Evolutionary conservation across 2,113 vertebrate genomes (phyloP), one percentile per base, ranked within the genome.

Genomic region (Leptodactylus fuscus): DNA sequence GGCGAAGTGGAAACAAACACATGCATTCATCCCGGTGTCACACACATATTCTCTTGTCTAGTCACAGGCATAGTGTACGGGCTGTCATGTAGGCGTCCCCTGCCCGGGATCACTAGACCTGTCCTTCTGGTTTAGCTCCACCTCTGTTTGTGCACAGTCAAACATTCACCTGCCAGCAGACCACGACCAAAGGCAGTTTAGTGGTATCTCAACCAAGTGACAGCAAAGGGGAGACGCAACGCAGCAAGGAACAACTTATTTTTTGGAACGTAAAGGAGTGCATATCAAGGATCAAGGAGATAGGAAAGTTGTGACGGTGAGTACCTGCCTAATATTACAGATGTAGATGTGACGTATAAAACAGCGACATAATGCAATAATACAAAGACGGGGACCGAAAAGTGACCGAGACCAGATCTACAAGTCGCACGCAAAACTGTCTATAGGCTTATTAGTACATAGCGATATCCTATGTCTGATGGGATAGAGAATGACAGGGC

Each of bases 61-160:
- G 36, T 44, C 58, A 81, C 78, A 81, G 60, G 60, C 60, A 29
- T 32, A 32, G 22, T 16, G 46, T 62, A 67, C 75, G 46, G 67
- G 49, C 38, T 60, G 76, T 10, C 34, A 22, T 36, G 18, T 78
- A 51, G 84, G 84, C 71, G 76, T 34, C 65, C 49, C 84, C 77
- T 48, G n/a, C 77, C 76, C 77, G 60, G 84, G 41, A 12, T 69
- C 77, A 46, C 78, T 81, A 73, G 84, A 86, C 84, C 49, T 80
- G 84, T 86, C 84, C 76, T 86, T 86, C 84, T 81, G 84, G 84
- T 86, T 86, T 86, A 71, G 38, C 84, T 53, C 84, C 84, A 38
- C 84, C 84, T 55, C 65, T 70, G 16, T 58, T 41, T 34, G 18
- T 81, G 27, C 65, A 73, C 84, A 73, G 65, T 79, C 44, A 69